Evolutionary conservation across 1,140 invertebrate genomes (phyloP).

Genomic region (Zaprionus gabonicus): DNA sequence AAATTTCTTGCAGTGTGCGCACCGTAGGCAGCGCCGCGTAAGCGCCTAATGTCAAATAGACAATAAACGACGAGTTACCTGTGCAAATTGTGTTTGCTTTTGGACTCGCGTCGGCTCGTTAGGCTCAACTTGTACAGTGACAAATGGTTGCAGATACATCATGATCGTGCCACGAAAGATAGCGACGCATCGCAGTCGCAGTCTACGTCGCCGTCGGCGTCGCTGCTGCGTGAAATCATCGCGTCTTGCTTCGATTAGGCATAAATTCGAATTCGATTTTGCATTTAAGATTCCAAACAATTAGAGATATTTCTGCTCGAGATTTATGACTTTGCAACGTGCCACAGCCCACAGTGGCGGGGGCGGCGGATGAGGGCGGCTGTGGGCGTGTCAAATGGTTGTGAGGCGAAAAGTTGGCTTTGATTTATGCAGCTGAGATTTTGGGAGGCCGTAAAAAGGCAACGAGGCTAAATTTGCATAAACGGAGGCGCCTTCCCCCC

Average conservation of each 20-base stretch:
- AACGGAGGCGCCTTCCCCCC: neutral
- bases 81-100: slow-evolving; percentile 68
- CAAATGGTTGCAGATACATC: slow-evolving; percentile 78
- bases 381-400: slow-evolving; percentile 40
- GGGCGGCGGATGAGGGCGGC: slow-evolving; percentile 8
- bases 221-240: slow-evolving; percentile 27
- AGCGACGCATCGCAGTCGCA: slow-evolving; percentile 22
- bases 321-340: slow-evolving; percentile 71
- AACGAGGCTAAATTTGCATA: slow-evolving; percentile 30
- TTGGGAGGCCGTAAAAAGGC: slow-evolving; percentile 22
- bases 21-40: slow-evolving; percentile 51
- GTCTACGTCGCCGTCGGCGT: neutral
- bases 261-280: slow-evolving; percentile 7
- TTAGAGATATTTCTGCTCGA: slow-evolving; percentile 58
- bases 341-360: slow-evolving; percentile 47
- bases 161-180: slow-evolving; percentile 69
- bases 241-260: slow-evolving; percentile 11
- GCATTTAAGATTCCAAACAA: slow-evolving; percentile 49
- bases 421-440: slow-evolving; percentile 63
- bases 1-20: neutral
- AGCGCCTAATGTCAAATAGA: slow-evolving; percentile 74
- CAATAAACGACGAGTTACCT: slow-evolving; percentile 47
- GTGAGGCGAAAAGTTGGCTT: slow-evolving; percentile 46
- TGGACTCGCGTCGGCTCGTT: slow-evolving; percentile 37
- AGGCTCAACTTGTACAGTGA: slow-evolving; percentile 76